Conservation (phyloP, 2,888 invertebrate species). For the Heliconius ismenius region DNA sequence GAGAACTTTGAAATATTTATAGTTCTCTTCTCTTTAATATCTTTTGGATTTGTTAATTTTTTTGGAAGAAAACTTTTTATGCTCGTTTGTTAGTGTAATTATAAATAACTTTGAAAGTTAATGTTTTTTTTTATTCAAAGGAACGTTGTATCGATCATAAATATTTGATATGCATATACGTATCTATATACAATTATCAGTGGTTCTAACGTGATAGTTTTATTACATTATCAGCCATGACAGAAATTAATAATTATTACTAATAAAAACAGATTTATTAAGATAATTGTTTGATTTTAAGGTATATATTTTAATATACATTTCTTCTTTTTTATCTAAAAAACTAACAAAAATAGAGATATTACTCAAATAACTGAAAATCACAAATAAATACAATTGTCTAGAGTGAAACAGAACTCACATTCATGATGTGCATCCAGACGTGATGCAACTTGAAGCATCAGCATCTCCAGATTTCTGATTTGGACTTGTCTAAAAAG, state of each 20-base stretch:
- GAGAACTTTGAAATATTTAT: constrained; percentile 20
- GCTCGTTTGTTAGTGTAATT: background rate
- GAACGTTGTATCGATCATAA: background rate
- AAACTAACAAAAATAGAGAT: background rate
- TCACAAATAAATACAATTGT: background rate
- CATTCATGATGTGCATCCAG: background rate
- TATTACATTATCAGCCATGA: background rate
- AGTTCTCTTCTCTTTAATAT: background rate
- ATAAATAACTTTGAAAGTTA: background rate
- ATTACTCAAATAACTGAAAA: background rate
- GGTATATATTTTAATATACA: background rate
- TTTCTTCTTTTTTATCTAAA: background rate
- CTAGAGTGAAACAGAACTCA: background rate
- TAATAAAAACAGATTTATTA: background rate
- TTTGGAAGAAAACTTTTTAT: background rate
- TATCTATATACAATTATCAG: background rate
- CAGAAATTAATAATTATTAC: no score
- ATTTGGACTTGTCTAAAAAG: no score
- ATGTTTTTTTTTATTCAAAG: background rate
- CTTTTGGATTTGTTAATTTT: background rate
- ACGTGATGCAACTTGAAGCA: background rate
- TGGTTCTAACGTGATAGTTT: background rate
- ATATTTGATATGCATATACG: no score
- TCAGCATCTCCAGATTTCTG: no score
- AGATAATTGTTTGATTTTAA: background rate